phyloP scores from a whole-genome alignment of 2,797 vertebrate species.

The Urophycis tenuis region DNA sequence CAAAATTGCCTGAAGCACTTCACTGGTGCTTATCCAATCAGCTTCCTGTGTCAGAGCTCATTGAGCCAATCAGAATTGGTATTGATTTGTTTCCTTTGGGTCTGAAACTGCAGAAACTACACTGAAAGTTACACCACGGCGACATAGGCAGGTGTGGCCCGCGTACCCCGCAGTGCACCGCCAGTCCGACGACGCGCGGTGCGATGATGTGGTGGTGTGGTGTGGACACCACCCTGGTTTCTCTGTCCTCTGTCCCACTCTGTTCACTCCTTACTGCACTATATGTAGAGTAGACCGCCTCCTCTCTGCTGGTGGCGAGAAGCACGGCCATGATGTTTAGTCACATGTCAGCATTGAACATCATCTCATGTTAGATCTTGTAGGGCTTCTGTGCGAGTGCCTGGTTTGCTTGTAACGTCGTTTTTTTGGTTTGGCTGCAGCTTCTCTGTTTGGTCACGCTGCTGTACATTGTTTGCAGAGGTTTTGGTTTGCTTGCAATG shows the following conservation, averaged over 20 bases:
- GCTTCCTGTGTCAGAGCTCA: slow-evolving; percentile 41
- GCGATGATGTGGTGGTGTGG: background rate
- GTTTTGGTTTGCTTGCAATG: too few relatives aligned
- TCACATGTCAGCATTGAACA: too few relatives aligned
- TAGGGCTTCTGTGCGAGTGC: too few relatives aligned
- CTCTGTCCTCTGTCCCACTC: background rate
- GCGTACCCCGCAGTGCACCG: background rate
- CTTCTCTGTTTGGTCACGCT: too few relatives aligned
- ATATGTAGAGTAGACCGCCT: background rate
- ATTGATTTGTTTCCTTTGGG: slow-evolving; percentile 38
- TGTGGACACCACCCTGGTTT: background rate
- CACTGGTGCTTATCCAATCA: slow-evolving; percentile 47
- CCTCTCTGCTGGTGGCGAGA: too few relatives aligned
- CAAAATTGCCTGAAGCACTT: slow-evolving; percentile 12
- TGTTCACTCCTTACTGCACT: background rate
- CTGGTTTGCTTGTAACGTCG: too few relatives aligned
- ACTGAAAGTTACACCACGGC: background rate
- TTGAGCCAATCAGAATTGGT: slow-evolving; percentile 44
- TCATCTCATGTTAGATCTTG: too few relatives aligned
- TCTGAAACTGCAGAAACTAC: background rate
- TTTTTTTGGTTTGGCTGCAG: too few relatives aligned
- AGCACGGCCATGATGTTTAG: too few relatives aligned
- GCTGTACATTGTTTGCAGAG: too few relatives aligned
- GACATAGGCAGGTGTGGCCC: background rate
- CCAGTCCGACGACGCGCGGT: background rate